Evolutionary conservation across 2,113 vertebrate genomes (phyloP).

Genomic region (Neomonachus schauinslandi): DNA sequence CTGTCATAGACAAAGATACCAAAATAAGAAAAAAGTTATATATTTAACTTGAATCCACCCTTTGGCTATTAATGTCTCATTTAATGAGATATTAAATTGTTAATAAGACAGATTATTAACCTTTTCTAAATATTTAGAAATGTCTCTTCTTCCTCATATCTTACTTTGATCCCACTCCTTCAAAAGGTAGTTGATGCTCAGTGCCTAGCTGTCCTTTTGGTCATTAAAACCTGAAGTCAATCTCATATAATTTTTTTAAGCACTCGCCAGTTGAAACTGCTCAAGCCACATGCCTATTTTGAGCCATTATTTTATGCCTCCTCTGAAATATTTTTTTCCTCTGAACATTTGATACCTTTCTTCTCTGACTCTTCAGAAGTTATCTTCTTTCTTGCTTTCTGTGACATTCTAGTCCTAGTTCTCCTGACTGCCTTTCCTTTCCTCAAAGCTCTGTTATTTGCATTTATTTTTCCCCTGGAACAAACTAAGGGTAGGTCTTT

Average conservation of each 20-base stretch:
- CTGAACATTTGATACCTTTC: neutral
- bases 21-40: conserved; percentile 5
- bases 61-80: neutral
- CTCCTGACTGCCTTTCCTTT: neutral
- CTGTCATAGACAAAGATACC: neutral
- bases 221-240: neutral
- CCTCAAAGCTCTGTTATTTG: neutral
- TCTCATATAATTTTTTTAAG: neutral
- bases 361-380: neutral
- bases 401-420: neutral
- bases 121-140: conserved; percentile 31
- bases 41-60: neutral
- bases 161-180: neutral
- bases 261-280: neutral
- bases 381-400: neutral
- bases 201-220: neutral
- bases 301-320: neutral
- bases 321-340: neutral
- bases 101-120: neutral
- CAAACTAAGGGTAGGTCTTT: neutral
- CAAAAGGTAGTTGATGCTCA: neutral
- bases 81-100: neutral
- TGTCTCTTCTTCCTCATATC: neutral
- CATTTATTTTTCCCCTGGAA: neutral
- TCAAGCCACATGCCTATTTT: neutral